phyloP scores from a whole-genome alignment of 1,140 invertebrate species.

The Lanistes nyassanus region DNA sequence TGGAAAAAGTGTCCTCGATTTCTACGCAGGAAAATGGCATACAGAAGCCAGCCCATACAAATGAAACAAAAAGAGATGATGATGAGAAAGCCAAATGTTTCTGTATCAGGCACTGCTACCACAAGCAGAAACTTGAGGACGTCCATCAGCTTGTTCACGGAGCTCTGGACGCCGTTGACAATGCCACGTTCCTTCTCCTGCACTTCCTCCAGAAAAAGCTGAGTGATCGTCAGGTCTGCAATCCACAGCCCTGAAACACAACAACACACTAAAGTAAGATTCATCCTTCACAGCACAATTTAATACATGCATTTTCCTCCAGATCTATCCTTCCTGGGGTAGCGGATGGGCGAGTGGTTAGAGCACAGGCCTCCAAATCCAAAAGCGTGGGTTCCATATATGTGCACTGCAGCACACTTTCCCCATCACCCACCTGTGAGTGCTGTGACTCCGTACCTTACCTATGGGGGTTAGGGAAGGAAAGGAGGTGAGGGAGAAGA shows the following conservation, averaged over 20 bases:
- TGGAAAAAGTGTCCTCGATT: constrained; percentile 42
- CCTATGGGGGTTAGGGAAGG: too few relatives aligned
- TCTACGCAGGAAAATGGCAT: constrained; percentile 31
- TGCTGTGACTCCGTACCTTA: too few relatives aligned
- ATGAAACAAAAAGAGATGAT: constrained; percentile 68
- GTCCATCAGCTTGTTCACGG: constrained; percentile 70
- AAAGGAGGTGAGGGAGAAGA: too few relatives aligned
- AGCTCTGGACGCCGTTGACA: constrained; percentile 72
- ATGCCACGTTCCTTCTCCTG: constrained; percentile 69
- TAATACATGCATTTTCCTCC: not conserved
- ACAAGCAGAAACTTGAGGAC: constrained; percentile 71
- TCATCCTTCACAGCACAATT: not conserved
- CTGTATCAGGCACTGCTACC: constrained; percentile 63
- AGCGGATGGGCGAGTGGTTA: not conserved
- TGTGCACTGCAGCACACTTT: too few relatives aligned
- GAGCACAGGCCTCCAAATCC: too few relatives aligned
- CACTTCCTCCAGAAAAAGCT: constrained; percentile 72
- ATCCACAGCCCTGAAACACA: constrained; percentile 69
- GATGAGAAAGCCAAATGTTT: constrained; percentile 68
- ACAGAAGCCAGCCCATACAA: constrained; percentile 54
- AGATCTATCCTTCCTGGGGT: not conserved
- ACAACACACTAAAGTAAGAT: not conserved
- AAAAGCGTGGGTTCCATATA: too few relatives aligned
- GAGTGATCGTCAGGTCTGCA: constrained; percentile 72
- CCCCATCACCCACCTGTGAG: too few relatives aligned